Evolutionary conservation across 2,888 invertebrate species (phyloP), one percentile per base, ranked within the genome.

Genomic region (Ophion slaviceki): DNA sequence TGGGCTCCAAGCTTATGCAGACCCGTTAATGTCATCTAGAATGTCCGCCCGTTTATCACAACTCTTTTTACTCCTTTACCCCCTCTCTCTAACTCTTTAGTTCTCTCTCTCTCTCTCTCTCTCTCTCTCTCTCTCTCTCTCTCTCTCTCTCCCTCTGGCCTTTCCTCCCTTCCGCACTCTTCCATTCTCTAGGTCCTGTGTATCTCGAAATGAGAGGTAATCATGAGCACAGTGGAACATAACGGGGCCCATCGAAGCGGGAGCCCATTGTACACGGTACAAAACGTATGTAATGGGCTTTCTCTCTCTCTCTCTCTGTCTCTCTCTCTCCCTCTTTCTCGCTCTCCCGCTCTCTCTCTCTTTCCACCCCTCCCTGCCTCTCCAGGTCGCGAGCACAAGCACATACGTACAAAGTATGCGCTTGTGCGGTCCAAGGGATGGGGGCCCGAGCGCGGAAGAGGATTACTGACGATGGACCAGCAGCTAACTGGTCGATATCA

Each of bases 401-500:
- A 45, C 76, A 59, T 8, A 24, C 57, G 71, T 14, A 36, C 80
- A 72, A 75, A 84, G 59, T 76, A 62, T 36, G 47, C 17, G 32
- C 57, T 59, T 36, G 61, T 80, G 61, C 59, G 45, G 7, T 32
- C 28, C 1, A 36, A 59, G 64, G 66, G 57, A 80, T 59, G 72
- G 17, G 72, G 66, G 45, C 47, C n/a, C 17, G 11, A 40, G 32
- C n/a, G 68, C 74, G 68, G 59, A n/a, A 68, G 59, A 53, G 80
- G 78, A 75, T 84, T 72, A 80, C 72, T 1, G 80, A 68, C 68
- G 85, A 82, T 71, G 71, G 75, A 82, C 76, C 82, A 66, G 71
- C 82, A 76, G 79, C 61, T 66, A 68, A 76, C 85, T 80, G 82
- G 79, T 82, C 85, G 82, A 85, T 85, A 82, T 85, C 82, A 85